Evolutionary conservation across 2,888 invertebrate species (phyloP), one percentile per base, ranked within the genome.

Genomic region (Drosophila buzzatii): DNA sequence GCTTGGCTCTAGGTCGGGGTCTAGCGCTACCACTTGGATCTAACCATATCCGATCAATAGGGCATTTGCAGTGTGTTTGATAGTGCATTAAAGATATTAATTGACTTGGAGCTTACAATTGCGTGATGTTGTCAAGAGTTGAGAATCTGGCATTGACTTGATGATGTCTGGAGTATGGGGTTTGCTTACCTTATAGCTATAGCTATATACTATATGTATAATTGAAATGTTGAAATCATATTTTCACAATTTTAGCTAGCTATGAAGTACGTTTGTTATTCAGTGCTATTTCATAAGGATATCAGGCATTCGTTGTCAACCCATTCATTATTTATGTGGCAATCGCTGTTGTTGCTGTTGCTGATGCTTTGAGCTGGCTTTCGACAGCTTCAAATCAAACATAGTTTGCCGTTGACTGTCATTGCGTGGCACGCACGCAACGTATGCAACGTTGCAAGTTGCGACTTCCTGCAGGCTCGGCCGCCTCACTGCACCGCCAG

Each of bases 371-470:
- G 58, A 56, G 70, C 63, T 72, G 78, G 57, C 67, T 82, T 71
- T 78, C 80, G 85, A 85, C 88, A 80, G 76, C 63, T 73, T 63
- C 63, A 78, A 80, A 85, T 85, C 82, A 80, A 87, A 87, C 70
- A 83, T 67, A 55, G 79, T 81, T 73, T 41, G 49, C 49, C 41
- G 35, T 41, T 18, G 65, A 68, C 77, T 84, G 85, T 71, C 82
- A 74, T 84, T 86, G 86, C 70, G 79, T 79, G 69, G 73, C 82
- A 82, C 81, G 86, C 79, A 81, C 78, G 69, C 57, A 39, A 12
- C 23, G 58, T 44, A 49, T 27, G 42, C 52, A 65, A 37, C 62
- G 52, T 70, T 49, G 61, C 59, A 31, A 31, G 75, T 65, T 64
- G 61, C n/a, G 49, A 60, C 64, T 51, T 59, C 39, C 45, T 49